These are phyloP conservation scores for Prunella himalayana DNA, from an alignment of 2,113 vertebrate species.

Conservation along the genomic window DNA sequence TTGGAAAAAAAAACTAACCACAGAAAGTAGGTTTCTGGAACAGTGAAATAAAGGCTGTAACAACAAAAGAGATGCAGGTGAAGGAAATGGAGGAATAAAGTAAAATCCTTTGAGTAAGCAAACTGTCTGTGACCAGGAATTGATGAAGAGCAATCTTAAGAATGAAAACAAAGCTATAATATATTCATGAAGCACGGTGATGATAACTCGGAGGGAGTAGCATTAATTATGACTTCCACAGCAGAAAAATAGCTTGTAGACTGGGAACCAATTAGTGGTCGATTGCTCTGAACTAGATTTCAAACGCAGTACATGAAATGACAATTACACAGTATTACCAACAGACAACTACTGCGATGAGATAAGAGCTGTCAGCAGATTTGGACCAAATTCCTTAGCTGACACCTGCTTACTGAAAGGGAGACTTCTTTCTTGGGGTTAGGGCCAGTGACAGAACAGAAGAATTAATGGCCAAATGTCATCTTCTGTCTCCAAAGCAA, in stretches of 20 bases:
- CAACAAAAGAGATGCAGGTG: neutral
- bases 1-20: neutral
- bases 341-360: neutral
- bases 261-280: conserved; percentile 45
- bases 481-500: neutral
- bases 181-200: conserved; percentile 43
- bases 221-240: conserved; percentile 53
- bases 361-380: conserved; percentile 25
- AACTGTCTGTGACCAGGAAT: conserved; percentile 18
- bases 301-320: conserved; percentile 29
- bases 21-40: conserved; percentile 30
- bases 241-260: conserved; percentile 45
- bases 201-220: conserved; percentile 29
- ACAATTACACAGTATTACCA: conserved; percentile 35
- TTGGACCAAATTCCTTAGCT: conserved; percentile 1
- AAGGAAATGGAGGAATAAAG: neutral
- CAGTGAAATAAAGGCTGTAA: neutral
- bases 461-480: neutral
- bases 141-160: conserved; percentile 21
- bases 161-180: conserved; percentile 56
- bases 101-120: conserved; percentile 47
- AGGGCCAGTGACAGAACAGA: neutral
- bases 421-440: neutral
- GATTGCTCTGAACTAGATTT: conserved; percentile 54
- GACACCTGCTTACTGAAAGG: neutral